These are phyloP conservation scores for Phortica magna DNA, from an alignment of 2,888 invertebrate genomes.

Conservation along the genomic window DNA sequence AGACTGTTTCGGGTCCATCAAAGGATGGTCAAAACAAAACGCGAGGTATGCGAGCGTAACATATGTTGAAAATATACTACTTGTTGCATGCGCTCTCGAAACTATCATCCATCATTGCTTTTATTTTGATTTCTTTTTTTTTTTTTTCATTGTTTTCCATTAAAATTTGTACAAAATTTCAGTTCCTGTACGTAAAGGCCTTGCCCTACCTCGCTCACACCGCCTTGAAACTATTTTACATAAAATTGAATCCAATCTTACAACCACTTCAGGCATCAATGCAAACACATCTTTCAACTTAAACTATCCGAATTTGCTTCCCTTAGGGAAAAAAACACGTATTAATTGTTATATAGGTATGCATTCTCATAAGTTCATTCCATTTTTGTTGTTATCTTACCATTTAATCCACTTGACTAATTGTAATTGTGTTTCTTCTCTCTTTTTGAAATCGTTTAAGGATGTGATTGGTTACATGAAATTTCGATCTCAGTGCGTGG, in stretches of 20 bases:
- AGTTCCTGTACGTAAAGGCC: slow-evolving; percentile 70
- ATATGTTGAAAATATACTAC: neutral
- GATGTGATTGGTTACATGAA: slow-evolving; percentile 96
- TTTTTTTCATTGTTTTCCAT: slow-evolving; percentile 27
- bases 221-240: slow-evolving; percentile 18
- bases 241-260: slow-evolving; percentile 27
- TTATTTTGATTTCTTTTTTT: slow-evolving; percentile 16
- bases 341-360: slow-evolving; percentile 69
- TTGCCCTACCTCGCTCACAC: slow-evolving; percentile 9
- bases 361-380: slow-evolving; percentile 41
- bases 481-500: slow-evolving; percentile 92
- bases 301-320: slow-evolving; percentile 41
- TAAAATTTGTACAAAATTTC: slow-evolving; percentile 47
- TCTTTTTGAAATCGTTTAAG: slow-evolving; percentile 70
- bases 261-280: slow-evolving; percentile 40
- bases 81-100: slow-evolving; percentile 10
- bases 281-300: slow-evolving; percentile 49
- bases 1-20: slow-evolving; percentile 83
- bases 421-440: neutral
- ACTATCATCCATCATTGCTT: slow-evolving; percentile 22
- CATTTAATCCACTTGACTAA: neutral
- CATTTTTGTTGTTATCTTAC: slow-evolving; percentile 9
- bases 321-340: slow-evolving; percentile 55
- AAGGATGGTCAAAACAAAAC: slow-evolving; percentile 80
- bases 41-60: slow-evolving; percentile 63